A percentile compares a stretch with the other conserved stretches of the same genome.
phyloP scores from a whole-genome alignment of 30 jellyfish, hydroid and myxozoan species.

The Aurelia sp. region DNA sequence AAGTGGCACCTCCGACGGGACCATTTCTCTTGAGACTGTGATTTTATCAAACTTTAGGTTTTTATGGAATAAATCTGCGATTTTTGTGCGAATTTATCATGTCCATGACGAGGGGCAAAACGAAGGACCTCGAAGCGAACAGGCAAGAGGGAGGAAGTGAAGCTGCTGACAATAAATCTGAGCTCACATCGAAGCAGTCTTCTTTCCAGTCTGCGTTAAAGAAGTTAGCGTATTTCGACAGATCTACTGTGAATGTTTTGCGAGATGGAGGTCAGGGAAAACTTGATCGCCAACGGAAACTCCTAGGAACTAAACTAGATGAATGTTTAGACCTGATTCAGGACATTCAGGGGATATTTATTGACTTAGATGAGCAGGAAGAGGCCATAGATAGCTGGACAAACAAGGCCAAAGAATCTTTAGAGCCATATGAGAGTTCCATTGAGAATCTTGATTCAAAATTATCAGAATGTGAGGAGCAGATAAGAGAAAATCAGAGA shows the following conservation, averaged over 20 bases:
- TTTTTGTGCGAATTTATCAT: conserved; percentile 13
- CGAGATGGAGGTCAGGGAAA: conserved; percentile 9
- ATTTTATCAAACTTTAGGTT: not conserved
- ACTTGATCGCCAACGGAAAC: conserved; percentile 33
- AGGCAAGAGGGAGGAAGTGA: not conserved
- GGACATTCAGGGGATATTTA: conserved; percentile 43
- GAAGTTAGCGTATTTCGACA: conserved; percentile 47
- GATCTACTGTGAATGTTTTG: conserved; percentile 20
- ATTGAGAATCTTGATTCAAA: not conserved
- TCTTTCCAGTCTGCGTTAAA: conserved; percentile 15
- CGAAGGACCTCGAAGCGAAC: conserved; percentile 30
- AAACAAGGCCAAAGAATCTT: not conserved
- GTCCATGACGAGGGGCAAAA: conserved; percentile 60
- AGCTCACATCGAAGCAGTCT: conserved; percentile 13
- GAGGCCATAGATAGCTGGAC: conserved; percentile 42
- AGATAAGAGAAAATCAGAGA: too few relatives aligned
- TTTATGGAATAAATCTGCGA: conserved; percentile 21
- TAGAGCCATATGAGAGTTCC: conserved; percentile 39
- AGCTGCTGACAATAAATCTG: not conserved
- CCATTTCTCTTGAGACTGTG: not conserved
- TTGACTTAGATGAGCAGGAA: conserved; percentile 43
- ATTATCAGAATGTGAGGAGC: conserved; percentile 19
- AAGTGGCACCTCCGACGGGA: conserved; percentile 81
- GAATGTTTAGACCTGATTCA: conserved; percentile 50
- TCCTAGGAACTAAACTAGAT: conserved; percentile 26